Evolutionary conservation across 2,113 vertebrate genomes (phyloP).

Genomic region (Hemichromis elongatus): DNA sequence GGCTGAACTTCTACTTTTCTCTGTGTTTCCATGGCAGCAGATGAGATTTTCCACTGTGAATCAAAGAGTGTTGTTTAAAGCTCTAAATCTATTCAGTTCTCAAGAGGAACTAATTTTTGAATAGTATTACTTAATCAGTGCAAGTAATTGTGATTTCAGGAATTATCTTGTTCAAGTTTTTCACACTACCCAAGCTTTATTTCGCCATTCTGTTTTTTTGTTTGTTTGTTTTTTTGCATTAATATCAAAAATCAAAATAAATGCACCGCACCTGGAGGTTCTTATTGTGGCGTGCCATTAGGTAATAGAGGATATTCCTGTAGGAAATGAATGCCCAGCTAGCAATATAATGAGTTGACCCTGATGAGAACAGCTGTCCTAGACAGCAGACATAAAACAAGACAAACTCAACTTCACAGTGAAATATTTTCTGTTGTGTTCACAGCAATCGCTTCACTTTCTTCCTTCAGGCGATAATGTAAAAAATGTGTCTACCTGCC

Average conservation of each 20-base stretch:
- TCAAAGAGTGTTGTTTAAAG: not conserved
- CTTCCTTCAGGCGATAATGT: not conserved
- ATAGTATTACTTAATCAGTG: not conserved
- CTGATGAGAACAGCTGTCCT: not conserved
- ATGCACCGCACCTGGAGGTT: not conserved
- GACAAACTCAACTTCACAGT: not conserved
- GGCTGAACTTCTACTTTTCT: not conserved
- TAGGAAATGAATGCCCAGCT: not conserved
- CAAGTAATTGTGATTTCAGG: not conserved
- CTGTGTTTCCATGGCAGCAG: conserved; percentile 64
- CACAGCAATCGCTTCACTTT: not conserved
- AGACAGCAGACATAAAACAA: not conserved
- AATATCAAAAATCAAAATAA: not conserved
- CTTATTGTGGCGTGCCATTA: not conserved
- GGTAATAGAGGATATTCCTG: not conserved
- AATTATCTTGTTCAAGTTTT: not conserved
- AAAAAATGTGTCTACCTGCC: not conserved
- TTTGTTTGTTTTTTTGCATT: not conserved
- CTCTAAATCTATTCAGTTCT: not conserved
- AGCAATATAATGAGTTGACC: not conserved
- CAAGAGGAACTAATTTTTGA: not conserved
- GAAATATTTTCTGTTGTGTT: not conserved
- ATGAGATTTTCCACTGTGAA: conserved; percentile 5
- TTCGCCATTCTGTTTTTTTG: not conserved
- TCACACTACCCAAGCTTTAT: not conserved